phyloP scores from a whole-genome alignment of 1,140 invertebrate species.

The Liolophura sinensis region DNA sequence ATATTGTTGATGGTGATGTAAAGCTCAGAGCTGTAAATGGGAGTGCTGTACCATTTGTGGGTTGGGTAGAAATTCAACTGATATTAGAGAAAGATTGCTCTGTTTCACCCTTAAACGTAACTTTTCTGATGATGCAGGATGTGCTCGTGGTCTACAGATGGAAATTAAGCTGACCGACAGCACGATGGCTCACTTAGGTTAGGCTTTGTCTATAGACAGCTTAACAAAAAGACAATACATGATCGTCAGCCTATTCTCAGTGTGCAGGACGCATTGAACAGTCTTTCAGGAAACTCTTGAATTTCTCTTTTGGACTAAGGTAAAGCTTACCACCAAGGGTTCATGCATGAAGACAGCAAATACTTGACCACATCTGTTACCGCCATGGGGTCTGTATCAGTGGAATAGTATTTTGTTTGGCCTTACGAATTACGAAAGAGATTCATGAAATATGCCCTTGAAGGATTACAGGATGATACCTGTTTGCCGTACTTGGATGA shows the following conservation, averaged over 20 bases:
- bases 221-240: no score
- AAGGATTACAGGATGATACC: conserved; percentile 9
- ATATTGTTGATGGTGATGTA: no score
- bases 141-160: no score
- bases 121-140: no score
- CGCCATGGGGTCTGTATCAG: conserved; percentile 17
- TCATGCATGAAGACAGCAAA: conserved; percentile 14
- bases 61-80: no score
- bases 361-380: conserved; percentile 21
- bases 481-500: conserved; percentile 28
- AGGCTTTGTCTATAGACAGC: no score
- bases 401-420: conserved; percentile 29
- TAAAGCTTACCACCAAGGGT: conserved; percentile 22
- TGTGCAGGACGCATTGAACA: conserved; percentile 21
- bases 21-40: no score
- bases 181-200: no score
- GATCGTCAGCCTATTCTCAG: conserved; percentile 8
- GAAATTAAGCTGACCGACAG: no score
- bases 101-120: no score
- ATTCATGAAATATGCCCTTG: conserved; percentile 22
- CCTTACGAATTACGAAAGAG: conserved; percentile 19
- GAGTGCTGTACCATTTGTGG: no score
- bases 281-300: conserved; percentile 13
- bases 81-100: no score
- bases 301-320: conserved; percentile 21